Conservation (phyloP, 2,113 vertebrate species). For the Seriola aureovittata region DNA sequence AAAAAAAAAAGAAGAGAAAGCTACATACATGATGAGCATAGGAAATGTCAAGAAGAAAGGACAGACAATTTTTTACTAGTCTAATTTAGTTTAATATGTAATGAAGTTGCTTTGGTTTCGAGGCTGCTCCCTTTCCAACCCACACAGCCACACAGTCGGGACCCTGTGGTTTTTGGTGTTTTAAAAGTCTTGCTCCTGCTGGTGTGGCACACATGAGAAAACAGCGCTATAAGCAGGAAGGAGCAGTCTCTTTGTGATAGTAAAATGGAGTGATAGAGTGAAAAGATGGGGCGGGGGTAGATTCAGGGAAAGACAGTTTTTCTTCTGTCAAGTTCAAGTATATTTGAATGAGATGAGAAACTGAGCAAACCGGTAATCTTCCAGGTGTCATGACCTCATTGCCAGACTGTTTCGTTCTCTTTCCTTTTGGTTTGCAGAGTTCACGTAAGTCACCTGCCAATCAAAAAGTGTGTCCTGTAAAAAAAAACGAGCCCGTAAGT, state of each 20-base stretch:
- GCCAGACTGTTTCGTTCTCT: background rate
- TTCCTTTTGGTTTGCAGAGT: no score
- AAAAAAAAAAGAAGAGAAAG: background rate
- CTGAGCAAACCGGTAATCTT: background rate
- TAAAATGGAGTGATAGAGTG: constrained; percentile 2
- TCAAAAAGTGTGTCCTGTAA: no score
- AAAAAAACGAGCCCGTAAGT: no score
- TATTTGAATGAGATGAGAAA: background rate
- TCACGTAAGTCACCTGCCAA: constrained; percentile 7
- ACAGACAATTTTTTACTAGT: background rate
- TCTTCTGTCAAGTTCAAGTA: background rate
- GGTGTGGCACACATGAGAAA: background rate
- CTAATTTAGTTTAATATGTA: background rate
- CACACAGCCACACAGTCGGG: background rate
- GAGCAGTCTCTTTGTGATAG: background rate
- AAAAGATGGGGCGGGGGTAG: background rate
- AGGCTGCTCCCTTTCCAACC: no score
- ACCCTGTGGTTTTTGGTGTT: background rate
- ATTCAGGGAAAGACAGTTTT: background rate
- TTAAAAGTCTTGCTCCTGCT: background rate
- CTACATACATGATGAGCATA: background rate
- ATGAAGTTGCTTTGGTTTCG: background rate
- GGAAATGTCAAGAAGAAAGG: background rate
- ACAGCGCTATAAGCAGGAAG: background rate
- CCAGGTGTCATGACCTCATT: background rate